Conservation (phyloP, 2,888 invertebrate species). For the Prosapia bicincta region DNA sequence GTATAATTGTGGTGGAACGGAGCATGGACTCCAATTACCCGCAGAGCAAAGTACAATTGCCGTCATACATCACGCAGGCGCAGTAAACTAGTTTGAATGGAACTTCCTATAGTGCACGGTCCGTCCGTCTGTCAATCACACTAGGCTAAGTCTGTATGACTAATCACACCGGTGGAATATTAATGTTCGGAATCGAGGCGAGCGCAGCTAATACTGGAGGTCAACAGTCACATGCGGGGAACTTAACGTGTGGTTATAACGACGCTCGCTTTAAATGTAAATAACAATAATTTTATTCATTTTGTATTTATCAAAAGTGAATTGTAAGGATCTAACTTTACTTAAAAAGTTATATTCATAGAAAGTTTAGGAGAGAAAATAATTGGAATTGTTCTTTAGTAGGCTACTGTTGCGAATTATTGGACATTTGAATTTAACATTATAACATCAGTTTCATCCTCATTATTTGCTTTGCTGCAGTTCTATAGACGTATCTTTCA, state of each 20-base stretch:
- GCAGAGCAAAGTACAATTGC: neutral
- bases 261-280: too few relatives aligned
- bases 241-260: neutral
- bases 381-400: too few relatives aligned
- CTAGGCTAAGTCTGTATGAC: neutral
- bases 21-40: neutral
- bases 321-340: too few relatives aligned
- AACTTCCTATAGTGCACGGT: neutral
- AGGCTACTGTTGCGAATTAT: too few relatives aligned
- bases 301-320: too few relatives aligned
- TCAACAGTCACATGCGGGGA: neutral
- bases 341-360: too few relatives aligned
- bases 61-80: neutral
- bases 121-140: neutral
- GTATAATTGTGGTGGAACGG: neutral
- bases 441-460: too few relatives aligned
- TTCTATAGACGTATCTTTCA: too few relatives aligned
- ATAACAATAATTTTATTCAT: too few relatives aligned
- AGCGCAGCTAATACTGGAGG: neutral
- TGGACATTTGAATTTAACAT: too few relatives aligned
- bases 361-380: too few relatives aligned
- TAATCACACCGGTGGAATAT: constrained; percentile 2
- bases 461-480: too few relatives aligned
- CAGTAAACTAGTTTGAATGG: neutral
- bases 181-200: neutral